Evolutionary conservation across 2,113 vertebrate genomes (phyloP), one percentile per base, ranked within the genome.

Genomic region (Pluvialis apricaria): DNA sequence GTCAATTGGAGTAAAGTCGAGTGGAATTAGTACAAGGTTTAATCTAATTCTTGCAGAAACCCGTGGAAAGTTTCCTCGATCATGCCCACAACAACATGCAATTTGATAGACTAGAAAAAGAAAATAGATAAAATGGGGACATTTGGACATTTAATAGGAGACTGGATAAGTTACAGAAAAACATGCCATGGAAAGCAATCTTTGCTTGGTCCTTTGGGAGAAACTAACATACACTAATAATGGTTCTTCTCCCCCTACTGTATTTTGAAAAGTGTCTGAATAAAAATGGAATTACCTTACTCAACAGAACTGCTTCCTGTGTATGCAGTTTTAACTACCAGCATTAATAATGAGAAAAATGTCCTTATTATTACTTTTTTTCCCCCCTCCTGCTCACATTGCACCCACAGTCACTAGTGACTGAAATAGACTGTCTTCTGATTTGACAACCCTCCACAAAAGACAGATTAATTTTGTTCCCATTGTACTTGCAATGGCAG

Each of bases 241-340:
- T 20, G 68, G 65, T 32, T 78, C 76, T 88, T 92, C 65, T 64
- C 19, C 25, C 28, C 18, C 15, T 22, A 14, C 51, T 85, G 82
- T 90, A 91, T 69, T 95, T 84, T 91, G 49, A 87, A 82, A 86
- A 95, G 54, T 61, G n/a, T 61, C 76, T 82, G 57, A 72, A 42
- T 90, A 91, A 97, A 96, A 96, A 95, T 82, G 81, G 91, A 97
- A 92, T 69, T 79, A 94, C 64, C 91, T 94, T 95, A 95, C 89
- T 95, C 58, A 5, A 96, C 91, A 95, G 70, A 94, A 95, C 70
- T 88, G 28, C 49, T 89, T 92, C 91, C 65, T 91, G 22, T 71
- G 82, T 69, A 58, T 51, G 78, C 81, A 92, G 42, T 92, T 88
- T 77, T 90, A 95, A 66, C 71, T 84, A 86, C 60, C 21, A 73